Percentiles rank a stretch among this genome's conserved stretches.
Evolutionary conservation across 2,113 vertebrate species (phyloP).

Genomic region (Athene noctua): DNA sequence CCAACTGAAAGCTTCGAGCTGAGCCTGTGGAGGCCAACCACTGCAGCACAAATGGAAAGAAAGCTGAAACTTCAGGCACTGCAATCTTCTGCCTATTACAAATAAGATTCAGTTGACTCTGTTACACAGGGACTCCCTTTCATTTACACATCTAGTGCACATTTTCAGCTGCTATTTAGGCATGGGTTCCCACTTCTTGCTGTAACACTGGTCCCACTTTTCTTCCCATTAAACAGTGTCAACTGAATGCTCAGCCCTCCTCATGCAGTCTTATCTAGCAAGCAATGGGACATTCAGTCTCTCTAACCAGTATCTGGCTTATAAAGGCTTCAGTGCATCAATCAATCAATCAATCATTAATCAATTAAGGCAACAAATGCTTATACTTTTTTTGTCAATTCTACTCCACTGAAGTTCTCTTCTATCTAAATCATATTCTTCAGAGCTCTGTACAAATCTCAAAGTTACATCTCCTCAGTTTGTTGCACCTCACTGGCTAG

Average conservation of each 20-base stretch:
- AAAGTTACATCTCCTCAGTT: background rate
- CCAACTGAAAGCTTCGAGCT: background rate
- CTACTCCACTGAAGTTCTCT: background rate
- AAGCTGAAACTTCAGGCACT: background rate
- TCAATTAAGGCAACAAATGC: background rate
- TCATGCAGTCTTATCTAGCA: background rate
- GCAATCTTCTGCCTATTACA: background rate
- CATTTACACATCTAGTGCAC: background rate
- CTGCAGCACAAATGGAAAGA: background rate
- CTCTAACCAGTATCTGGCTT: background rate
- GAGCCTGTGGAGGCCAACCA: background rate
- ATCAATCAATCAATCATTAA: background rate
- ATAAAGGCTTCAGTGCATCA: background rate
- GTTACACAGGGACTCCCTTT: background rate
- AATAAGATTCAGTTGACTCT: background rate
- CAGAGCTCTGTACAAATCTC: background rate
- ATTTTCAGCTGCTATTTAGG: background rate
- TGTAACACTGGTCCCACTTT: background rate
- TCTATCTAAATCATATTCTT: background rate
- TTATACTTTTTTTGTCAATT: background rate
- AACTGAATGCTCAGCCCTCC: background rate
- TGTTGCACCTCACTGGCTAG: background rate
- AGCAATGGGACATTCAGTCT: background rate
- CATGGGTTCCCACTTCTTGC: background rate
- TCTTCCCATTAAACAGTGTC: background rate